A percentile compares a stretch with the other conserved stretches of the same genome.
phyloP scores from a whole-genome alignment of 2,113 vertebrate genomes.

The Oenanthe melanoleuca region DNA sequence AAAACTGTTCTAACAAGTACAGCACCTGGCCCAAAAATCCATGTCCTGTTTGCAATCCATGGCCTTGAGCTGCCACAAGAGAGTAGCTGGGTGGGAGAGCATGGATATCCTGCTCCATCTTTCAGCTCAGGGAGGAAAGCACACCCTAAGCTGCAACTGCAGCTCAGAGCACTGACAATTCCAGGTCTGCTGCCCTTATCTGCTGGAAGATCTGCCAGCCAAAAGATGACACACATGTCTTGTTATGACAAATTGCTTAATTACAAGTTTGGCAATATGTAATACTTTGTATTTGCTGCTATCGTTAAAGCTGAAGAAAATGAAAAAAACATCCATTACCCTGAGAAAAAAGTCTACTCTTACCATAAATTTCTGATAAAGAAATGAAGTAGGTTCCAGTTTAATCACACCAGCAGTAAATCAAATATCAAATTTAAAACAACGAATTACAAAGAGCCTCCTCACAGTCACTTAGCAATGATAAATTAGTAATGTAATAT shows the following conservation, averaged over 20 bases:
- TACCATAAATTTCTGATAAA: conserved; percentile 66
- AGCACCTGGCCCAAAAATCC: not conserved
- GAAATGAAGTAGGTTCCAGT: conserved; percentile 72
- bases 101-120: not conserved
- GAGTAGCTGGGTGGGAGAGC: not conserved
- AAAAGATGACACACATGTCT: not conserved
- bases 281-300: conserved; percentile 49
- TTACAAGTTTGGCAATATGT: conserved; percentile 51
- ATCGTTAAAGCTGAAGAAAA: conserved; percentile 37
- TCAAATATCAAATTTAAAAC: conserved; percentile 83
- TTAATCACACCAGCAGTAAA: conserved; percentile 74
- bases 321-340: conserved; percentile 14
- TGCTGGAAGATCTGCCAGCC: not conserved
- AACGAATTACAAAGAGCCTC: conserved; percentile 78
- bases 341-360: conserved; percentile 13
- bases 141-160: not conserved
- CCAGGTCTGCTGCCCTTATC: conserved; percentile 29
- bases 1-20: not conserved
- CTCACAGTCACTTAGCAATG: conserved; percentile 81
- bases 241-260: conserved; percentile 59
- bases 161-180: not conserved
- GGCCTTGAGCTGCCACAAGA: not conserved
- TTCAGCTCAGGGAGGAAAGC: not conserved
- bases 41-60: not conserved
- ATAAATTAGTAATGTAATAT: conserved; percentile 86